Evolutionary conservation across 2,888 invertebrate species (phyloP).

Genomic region (Cryptophagus acutangulus): DNA sequence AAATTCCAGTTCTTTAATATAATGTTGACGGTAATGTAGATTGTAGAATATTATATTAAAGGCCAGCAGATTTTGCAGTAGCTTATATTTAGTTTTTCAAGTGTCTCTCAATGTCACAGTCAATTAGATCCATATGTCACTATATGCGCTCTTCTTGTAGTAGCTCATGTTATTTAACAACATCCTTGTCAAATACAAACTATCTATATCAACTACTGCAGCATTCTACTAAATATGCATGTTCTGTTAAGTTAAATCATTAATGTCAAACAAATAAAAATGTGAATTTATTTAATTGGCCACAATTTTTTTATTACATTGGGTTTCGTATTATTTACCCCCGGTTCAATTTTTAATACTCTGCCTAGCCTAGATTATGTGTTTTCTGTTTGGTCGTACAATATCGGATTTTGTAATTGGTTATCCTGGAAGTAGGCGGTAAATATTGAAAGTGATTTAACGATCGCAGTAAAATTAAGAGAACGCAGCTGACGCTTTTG

Average conservation of each 20-base stretch:
- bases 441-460: conserved; percentile 4
- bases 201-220: no score
- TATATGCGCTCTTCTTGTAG: not conserved
- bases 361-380: no score
- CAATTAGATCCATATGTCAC: not conserved
- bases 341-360: no score
- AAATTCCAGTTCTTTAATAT: not conserved
- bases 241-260: no score
- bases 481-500: not conserved
- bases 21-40: not conserved
- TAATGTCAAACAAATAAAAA: no score
- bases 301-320: no score
- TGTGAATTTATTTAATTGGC: no score
- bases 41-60: conserved; percentile 1
- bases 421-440: conserved; percentile 5
- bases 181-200: no score
- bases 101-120: not conserved
- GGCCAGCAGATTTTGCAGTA: not conserved
- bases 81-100: not conserved
- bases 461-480: not conserved
- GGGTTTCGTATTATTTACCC: no score
- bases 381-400: no score
- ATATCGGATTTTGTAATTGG: conserved; percentile 4
- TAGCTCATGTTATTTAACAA: no score
- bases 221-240: no score